Base-by-base conservation (phyloP, 2,888 invertebrate species). In the Erebia aethiops region DNA sequence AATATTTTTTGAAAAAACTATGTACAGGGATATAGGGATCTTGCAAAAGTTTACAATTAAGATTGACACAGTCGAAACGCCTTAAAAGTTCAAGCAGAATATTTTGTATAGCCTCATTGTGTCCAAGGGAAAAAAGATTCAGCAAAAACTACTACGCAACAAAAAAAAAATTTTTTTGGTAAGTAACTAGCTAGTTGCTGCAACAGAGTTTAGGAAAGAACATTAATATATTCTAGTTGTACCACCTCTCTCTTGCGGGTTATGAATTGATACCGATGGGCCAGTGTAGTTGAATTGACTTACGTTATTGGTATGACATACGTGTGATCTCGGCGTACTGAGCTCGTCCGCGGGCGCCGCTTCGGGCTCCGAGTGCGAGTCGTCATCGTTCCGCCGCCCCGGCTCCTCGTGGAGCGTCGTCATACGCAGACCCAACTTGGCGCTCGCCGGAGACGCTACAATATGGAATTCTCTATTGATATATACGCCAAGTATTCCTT, bases 371-470 rank as follows among this genome's bases (percentile, higher is more conserved):
- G 93, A 94, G 71, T 92, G 94, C 0, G 94, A 93, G 72, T 94
- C 94, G 1, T 94, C 94, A 56, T 91, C 91, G 74, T 89, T 90
- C 13, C 90, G 81, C 13, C 92, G 79, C 1, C 91, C 91, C 13
- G 96, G 96, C 88, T 98, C 98, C 87, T 98, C 98, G 83, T 98
- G 97, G 60, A 98, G 89, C 0, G 98, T 98, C 65, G 97, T 97
- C 98, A 98, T 98, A 62, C 98, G 95, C 81, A 97, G 94, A 61
- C 97, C 96, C 80, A 98, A 88, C 91, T 98, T 98, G 76, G 96
- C 95, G 79, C 96, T 96, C 77, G 97, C 98, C 58, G 97, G 97
- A 56, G 97, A 97, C 79, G 97, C 97, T 96, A 88, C 76, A 94
- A 87, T 70, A 21, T 70, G 4, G 52, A 64, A 14, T 4, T 16